Conservation (phyloP, 2,113 vertebrate species). For the Limnothrissa miodon region DNA sequence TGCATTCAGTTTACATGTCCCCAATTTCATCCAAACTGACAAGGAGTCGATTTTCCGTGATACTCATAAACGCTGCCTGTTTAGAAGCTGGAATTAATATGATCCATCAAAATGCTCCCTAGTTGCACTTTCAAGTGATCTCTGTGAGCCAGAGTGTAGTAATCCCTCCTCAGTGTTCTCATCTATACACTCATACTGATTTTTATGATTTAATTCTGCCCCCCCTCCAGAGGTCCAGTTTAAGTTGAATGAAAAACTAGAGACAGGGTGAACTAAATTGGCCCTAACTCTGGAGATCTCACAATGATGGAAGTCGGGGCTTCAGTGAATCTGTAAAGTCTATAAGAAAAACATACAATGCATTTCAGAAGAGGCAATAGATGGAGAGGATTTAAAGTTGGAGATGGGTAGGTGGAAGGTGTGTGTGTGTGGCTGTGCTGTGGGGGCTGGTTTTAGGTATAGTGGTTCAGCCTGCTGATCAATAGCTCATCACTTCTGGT, state of each 20-base stretch:
- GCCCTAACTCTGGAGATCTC: not conserved
- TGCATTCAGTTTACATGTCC: no score
- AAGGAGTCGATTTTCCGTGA: not conserved
- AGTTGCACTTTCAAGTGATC: not conserved
- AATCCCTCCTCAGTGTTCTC: not conserved
- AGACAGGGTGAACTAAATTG: not conserved
- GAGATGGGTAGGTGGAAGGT: no score
- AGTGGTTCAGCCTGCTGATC: constrained; percentile 28
- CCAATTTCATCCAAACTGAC: not conserved
- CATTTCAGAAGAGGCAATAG: not conserved
- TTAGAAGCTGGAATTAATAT: not conserved
- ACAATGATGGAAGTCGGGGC: not conserved
- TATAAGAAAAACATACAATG: not conserved
- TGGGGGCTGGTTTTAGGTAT: constrained; percentile 5
- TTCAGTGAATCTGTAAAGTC: not conserved
- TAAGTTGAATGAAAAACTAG: not conserved
- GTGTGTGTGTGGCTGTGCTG: no score
- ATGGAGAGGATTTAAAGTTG: constrained; percentile 20
- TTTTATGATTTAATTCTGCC: not conserved
- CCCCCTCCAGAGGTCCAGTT: not conserved
- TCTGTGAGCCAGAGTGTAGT: not conserved
- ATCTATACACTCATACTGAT: not conserved
- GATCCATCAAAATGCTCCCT: not conserved
- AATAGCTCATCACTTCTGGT: constrained; percentile 41
- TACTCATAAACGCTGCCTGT: not conserved